These are phyloP conservation scores for Morpho helenor DNA, from an alignment of 2,888 invertebrate species.

Conservation along the genomic window DNA sequence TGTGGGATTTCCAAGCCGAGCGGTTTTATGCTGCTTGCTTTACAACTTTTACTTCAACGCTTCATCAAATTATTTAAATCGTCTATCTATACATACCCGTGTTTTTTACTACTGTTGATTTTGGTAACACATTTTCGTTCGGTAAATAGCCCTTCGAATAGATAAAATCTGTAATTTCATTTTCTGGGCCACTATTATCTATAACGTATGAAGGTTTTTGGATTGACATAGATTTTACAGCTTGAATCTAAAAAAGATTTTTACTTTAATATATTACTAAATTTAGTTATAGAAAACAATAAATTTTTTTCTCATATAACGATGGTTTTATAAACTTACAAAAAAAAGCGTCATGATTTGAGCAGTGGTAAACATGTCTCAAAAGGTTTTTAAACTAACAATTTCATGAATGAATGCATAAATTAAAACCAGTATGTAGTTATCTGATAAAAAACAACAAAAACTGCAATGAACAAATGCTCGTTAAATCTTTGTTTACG, in stretches of 20 bases:
- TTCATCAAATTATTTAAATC: background rate
- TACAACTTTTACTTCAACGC: too few relatives aligned
- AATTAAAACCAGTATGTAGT: constrained; percentile 29
- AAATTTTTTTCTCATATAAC: too few relatives aligned
- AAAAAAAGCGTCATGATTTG: constrained; percentile 9
- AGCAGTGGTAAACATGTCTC: constrained; percentile 6
- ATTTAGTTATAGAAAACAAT: too few relatives aligned
- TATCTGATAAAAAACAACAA: constrained; percentile 43
- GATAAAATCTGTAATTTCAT: constrained; percentile 48
- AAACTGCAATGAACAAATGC: constrained; percentile 55
- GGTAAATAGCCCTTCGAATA: constrained; percentile 53
- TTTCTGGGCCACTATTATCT: constrained; percentile 39
- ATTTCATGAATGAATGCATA: constrained; percentile 50
- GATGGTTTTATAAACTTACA: constrained; percentile 1
- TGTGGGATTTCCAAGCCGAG: too few relatives aligned
- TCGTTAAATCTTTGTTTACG: constrained; percentile 50
- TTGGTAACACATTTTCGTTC: constrained; percentile 49
- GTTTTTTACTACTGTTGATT: constrained; percentile 41
- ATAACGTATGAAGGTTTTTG: constrained; percentile 34
- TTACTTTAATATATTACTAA: too few relatives aligned
- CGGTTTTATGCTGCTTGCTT: too few relatives aligned
- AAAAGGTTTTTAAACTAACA: constrained; percentile 20
- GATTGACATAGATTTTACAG: constrained; percentile 35
- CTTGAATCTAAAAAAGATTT: constrained; percentile 32
- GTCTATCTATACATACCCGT: constrained; percentile 38